Evolutionary conservation across 2,888 invertebrate species (phyloP).

Genomic region (Gortyna flavago): DNA sequence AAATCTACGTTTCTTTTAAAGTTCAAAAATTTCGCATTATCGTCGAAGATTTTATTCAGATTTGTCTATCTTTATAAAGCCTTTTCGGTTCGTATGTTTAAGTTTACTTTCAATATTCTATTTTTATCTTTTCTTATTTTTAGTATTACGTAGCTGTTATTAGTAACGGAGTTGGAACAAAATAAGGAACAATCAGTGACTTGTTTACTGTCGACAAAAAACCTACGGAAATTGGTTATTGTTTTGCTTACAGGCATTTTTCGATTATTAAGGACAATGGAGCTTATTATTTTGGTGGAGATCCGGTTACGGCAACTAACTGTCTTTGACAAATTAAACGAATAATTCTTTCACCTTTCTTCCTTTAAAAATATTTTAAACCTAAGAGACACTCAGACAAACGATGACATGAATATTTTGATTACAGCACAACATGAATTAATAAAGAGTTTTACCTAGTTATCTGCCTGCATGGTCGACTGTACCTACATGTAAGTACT

Average conservation of each 20-base stretch:
- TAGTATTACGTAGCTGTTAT: background rate
- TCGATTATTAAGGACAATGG: background rate
- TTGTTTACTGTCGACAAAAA: constrained; percentile 18
- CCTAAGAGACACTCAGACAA: background rate
- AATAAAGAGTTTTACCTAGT: background rate
- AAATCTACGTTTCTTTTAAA: background rate
- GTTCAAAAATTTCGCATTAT: background rate
- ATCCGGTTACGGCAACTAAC: background rate
- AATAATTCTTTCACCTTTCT: background rate
- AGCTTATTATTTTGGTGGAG: background rate
- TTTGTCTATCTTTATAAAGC: background rate
- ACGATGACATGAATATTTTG: background rate
- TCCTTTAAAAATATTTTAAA: background rate
- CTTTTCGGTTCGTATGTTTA: too few species aligned
- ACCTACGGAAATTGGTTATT: constrained; percentile 35
- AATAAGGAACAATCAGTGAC: constrained; percentile 11
- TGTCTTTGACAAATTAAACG: background rate
- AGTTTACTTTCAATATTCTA: background rate
- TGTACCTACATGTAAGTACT: background rate
- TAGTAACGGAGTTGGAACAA: background rate
- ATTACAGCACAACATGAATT: too few species aligned
- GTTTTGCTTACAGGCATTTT: constrained; percentile 23
- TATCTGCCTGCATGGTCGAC: background rate
- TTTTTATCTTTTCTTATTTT: background rate
- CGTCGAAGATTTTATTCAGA: too few species aligned